Conservation (phyloP, 2,888 invertebrate genomes). For the Sericinus montela region DNA sequence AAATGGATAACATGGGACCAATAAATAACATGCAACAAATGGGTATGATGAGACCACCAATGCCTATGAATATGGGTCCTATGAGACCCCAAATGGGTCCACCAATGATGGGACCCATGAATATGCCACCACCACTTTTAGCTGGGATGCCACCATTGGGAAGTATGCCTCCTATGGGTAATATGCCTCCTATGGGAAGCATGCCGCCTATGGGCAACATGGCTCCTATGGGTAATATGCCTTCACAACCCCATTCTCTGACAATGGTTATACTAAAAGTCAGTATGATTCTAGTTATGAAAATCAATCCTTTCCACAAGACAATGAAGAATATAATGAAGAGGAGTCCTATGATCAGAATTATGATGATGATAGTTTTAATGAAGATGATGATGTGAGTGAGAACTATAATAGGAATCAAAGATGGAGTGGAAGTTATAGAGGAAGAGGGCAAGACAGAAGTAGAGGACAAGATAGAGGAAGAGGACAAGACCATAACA, state of each 20-base stretch:
- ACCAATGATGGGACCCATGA: slow-evolving; percentile 41
- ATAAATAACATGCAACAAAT: slow-evolving; percentile 42
- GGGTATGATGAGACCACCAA: slow-evolving; percentile 31
- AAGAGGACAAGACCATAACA: slow-evolving; percentile 50
- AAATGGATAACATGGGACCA: slow-evolving; percentile 39
- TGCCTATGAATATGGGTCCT: slow-evolving; percentile 28
- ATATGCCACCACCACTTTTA: slow-evolving; percentile 31
- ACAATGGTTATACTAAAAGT: slow-evolving; percentile 65
- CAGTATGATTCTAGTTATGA: slow-evolving; percentile 54
- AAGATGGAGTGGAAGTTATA: slow-evolving; percentile 57
- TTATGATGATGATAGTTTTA: slow-evolving; percentile 51
- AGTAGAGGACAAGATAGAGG: slow-evolving; percentile 58
- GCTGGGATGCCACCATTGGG: slow-evolving; percentile 40
- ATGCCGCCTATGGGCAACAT: slow-evolving; percentile 43
- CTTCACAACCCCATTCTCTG: slow-evolving; percentile 46
- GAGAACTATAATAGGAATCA: slow-evolving; percentile 48
- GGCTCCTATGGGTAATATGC: slow-evolving; percentile 41
- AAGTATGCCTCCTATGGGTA: slow-evolving; percentile 44
- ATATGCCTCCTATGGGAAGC: slow-evolving; percentile 43
- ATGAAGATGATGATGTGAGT: slow-evolving; percentile 48
- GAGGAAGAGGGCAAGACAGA: slow-evolving; percentile 52
- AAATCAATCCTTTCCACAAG: slow-evolving; percentile 51
- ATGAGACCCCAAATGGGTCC: slow-evolving; percentile 33
- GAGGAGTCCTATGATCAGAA: slow-evolving; percentile 48
- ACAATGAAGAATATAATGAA: slow-evolving; percentile 46